A percentile compares a stretch with the other conserved stretches of the same genome.
Evolutionary conservation across 1,140 invertebrate species (phyloP).

Genomic region (Hyphantria cunea): DNA sequence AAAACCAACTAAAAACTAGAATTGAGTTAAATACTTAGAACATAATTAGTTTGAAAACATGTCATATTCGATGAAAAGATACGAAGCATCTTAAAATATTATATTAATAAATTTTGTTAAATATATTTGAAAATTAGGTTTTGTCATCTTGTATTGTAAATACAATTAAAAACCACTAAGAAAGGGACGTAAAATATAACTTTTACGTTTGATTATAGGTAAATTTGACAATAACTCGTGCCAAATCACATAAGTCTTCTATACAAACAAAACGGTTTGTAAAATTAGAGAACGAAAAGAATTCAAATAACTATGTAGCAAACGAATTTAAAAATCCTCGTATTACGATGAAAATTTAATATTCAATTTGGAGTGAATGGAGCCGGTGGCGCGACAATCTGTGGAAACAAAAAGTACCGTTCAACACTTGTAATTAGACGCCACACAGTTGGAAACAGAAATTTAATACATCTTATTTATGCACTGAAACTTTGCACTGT

Average conservation of each 20-base stretch:
- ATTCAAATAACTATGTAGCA: slow-evolving; percentile 28
- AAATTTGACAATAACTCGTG: neutral
- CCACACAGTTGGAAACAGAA: slow-evolving; percentile 38
- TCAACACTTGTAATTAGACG: slow-evolving; percentile 72
- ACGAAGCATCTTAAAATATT: too few species aligned
- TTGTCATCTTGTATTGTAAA: too few species aligned
- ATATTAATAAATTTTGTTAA: too few species aligned
- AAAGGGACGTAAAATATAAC: too few species aligned
- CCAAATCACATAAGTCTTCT: neutral
- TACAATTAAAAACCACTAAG: too few species aligned
- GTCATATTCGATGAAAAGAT: too few species aligned
- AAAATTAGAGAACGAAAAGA: slow-evolving; percentile 21
- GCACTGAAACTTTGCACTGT: slow-evolving; percentile 31
- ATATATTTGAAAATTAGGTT: too few species aligned
- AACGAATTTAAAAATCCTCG: slow-evolving; percentile 42
- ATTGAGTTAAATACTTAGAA: too few species aligned
- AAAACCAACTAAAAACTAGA: too few species aligned
- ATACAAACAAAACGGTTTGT: slow-evolving; percentile 4
- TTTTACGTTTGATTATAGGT: too few species aligned
- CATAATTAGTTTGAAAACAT: too few species aligned
- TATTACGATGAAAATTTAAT: slow-evolving; percentile 62
- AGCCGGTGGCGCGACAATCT: slow-evolving; percentile 65
- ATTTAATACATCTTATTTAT: slow-evolving; percentile 29
- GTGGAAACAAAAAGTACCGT: slow-evolving; percentile 68
- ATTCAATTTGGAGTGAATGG: slow-evolving; percentile 73